Base-by-base conservation (phyloP, 53 echinoderm and acorn worm species). In the Echinarachnius parma region DNA sequence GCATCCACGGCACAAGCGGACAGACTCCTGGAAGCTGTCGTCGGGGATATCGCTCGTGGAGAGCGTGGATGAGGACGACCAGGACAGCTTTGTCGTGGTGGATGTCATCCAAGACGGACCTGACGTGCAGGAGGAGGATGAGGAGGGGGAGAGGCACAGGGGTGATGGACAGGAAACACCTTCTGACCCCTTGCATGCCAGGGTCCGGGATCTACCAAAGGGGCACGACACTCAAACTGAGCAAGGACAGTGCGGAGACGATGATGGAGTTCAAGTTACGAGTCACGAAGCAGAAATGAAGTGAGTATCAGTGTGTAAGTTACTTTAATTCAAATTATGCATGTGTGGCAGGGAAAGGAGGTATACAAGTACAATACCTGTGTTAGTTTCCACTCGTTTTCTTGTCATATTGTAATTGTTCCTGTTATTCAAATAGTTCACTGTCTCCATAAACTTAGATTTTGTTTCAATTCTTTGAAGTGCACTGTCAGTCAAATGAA, bases 221-320 rank as follows among this genome's bases (percentile, higher is more conserved):
- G n/a, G n/a, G n/a, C n/a, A n/a, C n/a, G n/a, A n/a, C n/a, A n/a
- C n/a, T n/a, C n/a, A n/a, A n/a, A n/a, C n/a, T n/a, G n/a, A n/a
- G n/a, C n/a, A n/a, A n/a, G n/a, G n/a, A n/a, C n/a, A n/a, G n/a
- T n/a, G n/a, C n/a, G 52, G 21, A 14, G 28, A 56, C 22, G 68
- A 68, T 4, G 20, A 65, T 8, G 47, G 46, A 53, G 50, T 30
- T 33, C 5, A 69, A 34, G 21, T 69, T 0, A 69, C 69, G 52
- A n/a, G 26, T 45, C 74, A 72, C 37, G 74, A 72, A 23, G 74
- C 74, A 27, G 74, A 72, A 72, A 72, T 72, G 74, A 55, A 36
- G 74, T 72, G 15, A 72, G 74, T 72, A 7, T 4, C 20, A 10
- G 4, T 19, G 20, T 50, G 16, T n/a, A 19, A 13, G 16, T 50